phyloP scores from a whole-genome alignment of 2,888 invertebrate species.

The Achlya flavicornis region DNA sequence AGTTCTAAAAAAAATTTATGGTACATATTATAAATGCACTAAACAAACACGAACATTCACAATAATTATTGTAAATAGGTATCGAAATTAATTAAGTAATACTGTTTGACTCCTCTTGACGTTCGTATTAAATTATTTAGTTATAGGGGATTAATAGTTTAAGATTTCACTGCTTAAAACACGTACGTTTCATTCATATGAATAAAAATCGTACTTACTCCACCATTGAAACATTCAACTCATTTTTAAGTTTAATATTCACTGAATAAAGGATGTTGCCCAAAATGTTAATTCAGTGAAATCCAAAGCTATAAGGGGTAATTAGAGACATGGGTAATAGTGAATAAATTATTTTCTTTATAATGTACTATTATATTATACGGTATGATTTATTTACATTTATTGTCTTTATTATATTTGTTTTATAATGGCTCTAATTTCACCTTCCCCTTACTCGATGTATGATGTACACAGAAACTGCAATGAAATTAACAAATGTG shows the following conservation, averaged over 20 bases:
- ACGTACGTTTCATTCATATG: too few relatives aligned
- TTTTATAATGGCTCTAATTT: conserved; percentile 11
- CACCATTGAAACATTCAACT: not conserved
- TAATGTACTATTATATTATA: not conserved
- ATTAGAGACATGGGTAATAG: conserved; percentile 5
- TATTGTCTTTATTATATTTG: conserved; percentile 11
- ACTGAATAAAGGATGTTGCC: too few relatives aligned
- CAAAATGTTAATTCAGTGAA: not conserved
- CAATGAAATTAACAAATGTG: conserved; percentile 31
- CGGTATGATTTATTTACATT: conserved; percentile 10
- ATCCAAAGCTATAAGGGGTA: conserved; percentile 1
- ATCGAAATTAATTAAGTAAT: conserved; percentile 79
- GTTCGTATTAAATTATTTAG: conserved; percentile 49
- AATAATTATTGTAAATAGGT: conserved; percentile 62
- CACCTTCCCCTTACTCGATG: conserved; percentile 5
- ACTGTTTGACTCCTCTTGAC: conserved; percentile 75
- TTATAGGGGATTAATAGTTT: conserved; percentile 33
- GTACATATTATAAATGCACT: conserved; percentile 57
- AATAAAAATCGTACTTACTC: not conserved
- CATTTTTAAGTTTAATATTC: too few relatives aligned
- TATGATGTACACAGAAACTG: conserved; percentile 13
- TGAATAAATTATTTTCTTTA: not conserved
- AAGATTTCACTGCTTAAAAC: not conserved
- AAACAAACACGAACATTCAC: conserved; percentile 51
- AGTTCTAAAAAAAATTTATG: conserved; percentile 29